Evolutionary conservation across 1,140 invertebrate species (phyloP), one percentile per base, ranked within the genome.

Genomic region (Daktulosphaira vitifoliae): DNA sequence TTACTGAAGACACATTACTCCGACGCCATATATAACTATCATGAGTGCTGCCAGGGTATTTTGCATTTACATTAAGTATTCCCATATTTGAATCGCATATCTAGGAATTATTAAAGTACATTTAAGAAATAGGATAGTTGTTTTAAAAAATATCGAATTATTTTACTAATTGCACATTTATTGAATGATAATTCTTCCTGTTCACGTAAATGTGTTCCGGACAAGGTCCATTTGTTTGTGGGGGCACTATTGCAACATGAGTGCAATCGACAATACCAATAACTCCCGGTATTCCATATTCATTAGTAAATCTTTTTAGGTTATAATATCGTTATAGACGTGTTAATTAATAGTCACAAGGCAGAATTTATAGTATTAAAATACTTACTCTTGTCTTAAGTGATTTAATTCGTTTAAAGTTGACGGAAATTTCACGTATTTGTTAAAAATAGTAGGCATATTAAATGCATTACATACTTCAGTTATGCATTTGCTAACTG

Each of bases 141-240:
- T n/a, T n/a, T n/a, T n/a, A n/a, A n/a, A n/a, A n/a, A n/a, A n/a
- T n/a, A n/a, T n/a, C n/a, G n/a, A n/a, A n/a, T n/a, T 33, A 33
- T 25, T 23, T 29, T 26, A 50, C 48, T 6, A 50, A 3, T 50
- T 50, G 48, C 23, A 26, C 23, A 50, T 50, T 50, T 50, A 50
- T 50, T n/a, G 20, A 25, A n/a, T 50, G 25, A n/a, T 29, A 50
- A 50, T 50, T 50, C 25, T 50, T 50, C 15, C 48, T 26, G 25
- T 50, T 50, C 15, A 50, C 48, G n/a, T 50, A 50, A 50, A 50
- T 50, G n/a, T 50, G 25, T 26, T 50, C 48, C 0, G 25, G 48
- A 50, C 25, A 15, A n/a, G 9, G 20, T 5, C 26, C 50, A 37
- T 52, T 26, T 11, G 26, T 9, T 37, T 16, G 20, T 4, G 50